These are phyloP conservation scores for Melikaiella ostensackeni DNA, from an alignment of 2,888 invertebrate genomes.

Conservation along the genomic window DNA sequence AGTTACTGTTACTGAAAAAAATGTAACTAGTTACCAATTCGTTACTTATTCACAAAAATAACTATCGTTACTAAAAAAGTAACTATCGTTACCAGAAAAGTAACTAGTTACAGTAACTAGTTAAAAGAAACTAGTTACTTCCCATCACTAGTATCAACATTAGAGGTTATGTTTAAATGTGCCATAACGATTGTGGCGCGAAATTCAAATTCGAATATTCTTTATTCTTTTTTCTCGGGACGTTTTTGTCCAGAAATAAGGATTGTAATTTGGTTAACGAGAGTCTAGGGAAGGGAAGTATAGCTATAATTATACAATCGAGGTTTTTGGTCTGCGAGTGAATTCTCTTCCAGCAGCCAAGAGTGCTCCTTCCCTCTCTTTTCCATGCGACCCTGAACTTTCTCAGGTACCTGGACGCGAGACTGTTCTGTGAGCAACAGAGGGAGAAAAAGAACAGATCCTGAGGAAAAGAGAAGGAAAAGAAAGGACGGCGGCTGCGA, in stretches of 20 bases:
- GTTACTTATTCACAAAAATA: no score
- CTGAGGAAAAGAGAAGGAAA: slow-evolving; percentile 20
- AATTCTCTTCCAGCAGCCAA: slow-evolving; percentile 13
- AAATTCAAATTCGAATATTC: not conserved
- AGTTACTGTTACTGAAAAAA: no score
- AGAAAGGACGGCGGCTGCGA: slow-evolving; percentile 23
- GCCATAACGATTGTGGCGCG: not conserved
- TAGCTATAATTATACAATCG: slow-evolving; percentile 35
- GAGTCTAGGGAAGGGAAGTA: slow-evolving; percentile 4
- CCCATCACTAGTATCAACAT: not conserved
- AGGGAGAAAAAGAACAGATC: not conserved
- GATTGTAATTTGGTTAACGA: slow-evolving; percentile 35
- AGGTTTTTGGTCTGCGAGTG: slow-evolving; percentile 33
- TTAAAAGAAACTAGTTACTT: no score
- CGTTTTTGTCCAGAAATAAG: not conserved
- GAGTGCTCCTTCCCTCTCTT: slow-evolving; percentile 2
- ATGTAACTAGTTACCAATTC: no score
- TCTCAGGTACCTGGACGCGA: slow-evolving; percentile 29
- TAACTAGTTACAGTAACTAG: no score
- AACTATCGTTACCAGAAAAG: no score
- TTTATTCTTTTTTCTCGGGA: not conserved
- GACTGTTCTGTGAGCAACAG: slow-evolving; percentile 23
- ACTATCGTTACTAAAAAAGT: no score
- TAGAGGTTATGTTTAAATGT: not conserved
- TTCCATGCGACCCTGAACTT: slow-evolving; percentile 34